Conservation (phyloP, 2,113 vertebrate genomes). For the Ranitomeya variabilis region DNA sequence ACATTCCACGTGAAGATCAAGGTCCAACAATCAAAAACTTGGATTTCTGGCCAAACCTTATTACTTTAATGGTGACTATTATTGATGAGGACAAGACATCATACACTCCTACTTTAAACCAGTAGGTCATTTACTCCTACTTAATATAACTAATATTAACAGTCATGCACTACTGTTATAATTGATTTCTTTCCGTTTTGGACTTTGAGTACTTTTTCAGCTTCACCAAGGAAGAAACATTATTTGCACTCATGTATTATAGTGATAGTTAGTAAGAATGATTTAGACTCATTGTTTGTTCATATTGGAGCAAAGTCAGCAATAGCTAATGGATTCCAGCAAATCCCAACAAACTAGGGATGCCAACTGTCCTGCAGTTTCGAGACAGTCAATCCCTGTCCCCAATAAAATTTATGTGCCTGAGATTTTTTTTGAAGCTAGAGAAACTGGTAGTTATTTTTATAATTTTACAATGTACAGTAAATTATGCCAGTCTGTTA, state of each 20-base stretch:
- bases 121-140: slow-evolving; percentile 75
- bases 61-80: slow-evolving; percentile 92
- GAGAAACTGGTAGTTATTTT: no score
- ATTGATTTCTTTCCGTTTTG: not conserved
- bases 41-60: slow-evolving; percentile 94
- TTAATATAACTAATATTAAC: not conserved
- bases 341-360: no score
- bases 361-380: no score
- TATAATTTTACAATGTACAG: no score
- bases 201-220: not conserved
- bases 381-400: no score
- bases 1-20: slow-evolving; percentile 87
- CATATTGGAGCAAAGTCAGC: not conserved
- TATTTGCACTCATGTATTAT: no score
- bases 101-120: slow-evolving; percentile 89
- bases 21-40: slow-evolving; percentile 90
- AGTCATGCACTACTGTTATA: not conserved
- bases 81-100: slow-evolving; percentile 92
- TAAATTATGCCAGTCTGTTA: no score
- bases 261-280: not conserved
- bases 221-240: not conserved
- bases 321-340: not conserved
- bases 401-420: no score
- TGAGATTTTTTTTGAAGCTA: no score
- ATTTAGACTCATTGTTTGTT: not conserved